Evolutionary conservation across 2,797 vertebrate species (phyloP).

Genomic region (Neostethus bicornis): DNA sequence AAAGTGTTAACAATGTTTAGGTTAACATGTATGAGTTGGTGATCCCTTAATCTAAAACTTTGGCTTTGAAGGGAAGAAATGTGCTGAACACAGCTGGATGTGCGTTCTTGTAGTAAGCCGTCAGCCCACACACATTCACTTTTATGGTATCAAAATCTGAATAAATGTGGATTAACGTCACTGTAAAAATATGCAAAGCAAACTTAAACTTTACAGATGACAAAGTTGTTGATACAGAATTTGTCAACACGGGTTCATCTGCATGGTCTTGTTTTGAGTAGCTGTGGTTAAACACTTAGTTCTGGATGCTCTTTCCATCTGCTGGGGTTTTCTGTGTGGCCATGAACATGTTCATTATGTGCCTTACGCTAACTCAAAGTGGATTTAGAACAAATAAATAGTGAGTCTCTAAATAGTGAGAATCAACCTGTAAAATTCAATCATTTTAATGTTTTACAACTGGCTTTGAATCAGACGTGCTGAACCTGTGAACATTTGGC

Average conservation of each 20-base stretch:
- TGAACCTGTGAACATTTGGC: slow-evolving; percentile 1
- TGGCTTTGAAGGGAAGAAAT: slow-evolving; percentile 36
- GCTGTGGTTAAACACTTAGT: slow-evolving; percentile 29
- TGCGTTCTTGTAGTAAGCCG: slow-evolving; percentile 31
- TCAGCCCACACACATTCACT: slow-evolving; percentile 20
- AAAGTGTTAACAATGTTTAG: slow-evolving; percentile 49
- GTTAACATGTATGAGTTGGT: slow-evolving; percentile 52
- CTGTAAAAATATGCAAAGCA: slow-evolving; percentile 50
- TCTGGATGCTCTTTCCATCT: slow-evolving; percentile 52
- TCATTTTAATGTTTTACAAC: slow-evolving; percentile 8
- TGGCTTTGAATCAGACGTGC: slow-evolving; percentile 9
- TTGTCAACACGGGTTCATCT: slow-evolving; percentile 48
- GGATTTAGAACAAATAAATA: slow-evolving; percentile 31
- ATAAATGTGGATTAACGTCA: slow-evolving; percentile 56
- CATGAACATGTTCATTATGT: slow-evolving; percentile 23
- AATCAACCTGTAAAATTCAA: slow-evolving; percentile 21
- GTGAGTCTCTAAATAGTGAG: slow-evolving; percentile 11
- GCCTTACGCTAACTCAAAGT: slow-evolving; percentile 25
- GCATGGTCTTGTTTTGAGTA: slow-evolving; percentile 42
- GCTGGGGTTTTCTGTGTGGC: slow-evolving; percentile 31
- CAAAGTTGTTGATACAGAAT: slow-evolving; percentile 48
- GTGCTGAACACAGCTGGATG: slow-evolving; percentile 26
- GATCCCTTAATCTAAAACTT: slow-evolving; percentile 59
- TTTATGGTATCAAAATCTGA: slow-evolving; percentile 24
- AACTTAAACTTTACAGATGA: slow-evolving; percentile 40